A percentile compares a stretch with the other conserved stretches of the same genome.
Evolutionary conservation across 2,113 vertebrate species (phyloP).

Genomic region (Apus apus): DNA sequence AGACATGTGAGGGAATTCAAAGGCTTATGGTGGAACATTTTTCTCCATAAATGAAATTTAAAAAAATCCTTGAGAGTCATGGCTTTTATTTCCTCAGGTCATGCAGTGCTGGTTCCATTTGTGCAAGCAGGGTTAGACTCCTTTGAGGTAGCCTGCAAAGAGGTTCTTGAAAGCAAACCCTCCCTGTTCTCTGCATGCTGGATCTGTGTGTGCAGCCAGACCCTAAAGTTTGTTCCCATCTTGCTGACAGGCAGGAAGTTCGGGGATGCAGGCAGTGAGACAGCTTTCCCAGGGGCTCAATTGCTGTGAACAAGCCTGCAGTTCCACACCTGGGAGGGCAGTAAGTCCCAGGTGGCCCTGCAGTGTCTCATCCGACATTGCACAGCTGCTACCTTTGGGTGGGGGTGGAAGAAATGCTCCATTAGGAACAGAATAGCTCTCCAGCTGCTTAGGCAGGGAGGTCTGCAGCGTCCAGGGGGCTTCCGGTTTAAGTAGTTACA

Average conservation of each 20-base stretch:
- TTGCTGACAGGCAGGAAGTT: constrained; percentile 43
- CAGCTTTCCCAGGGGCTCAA: background rate
- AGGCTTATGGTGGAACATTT: background rate
- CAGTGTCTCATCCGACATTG: background rate
- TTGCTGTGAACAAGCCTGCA: background rate
- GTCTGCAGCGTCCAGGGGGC: constrained; percentile 27
- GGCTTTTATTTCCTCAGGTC: background rate
- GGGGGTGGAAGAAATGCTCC: background rate
- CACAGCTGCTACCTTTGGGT: constrained; percentile 27
- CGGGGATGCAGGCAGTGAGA: background rate
- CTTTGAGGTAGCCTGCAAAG: background rate
- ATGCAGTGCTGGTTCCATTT: background rate
- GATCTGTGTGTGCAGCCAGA: background rate
- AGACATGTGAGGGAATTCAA: background rate
- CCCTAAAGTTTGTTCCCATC: background rate
- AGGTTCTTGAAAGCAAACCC: background rate
- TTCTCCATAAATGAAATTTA: background rate
- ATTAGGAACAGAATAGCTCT: background rate
- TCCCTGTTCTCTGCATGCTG: fast-evolving
- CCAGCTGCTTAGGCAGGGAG: constrained; percentile 40
- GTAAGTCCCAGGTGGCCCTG: background rate
- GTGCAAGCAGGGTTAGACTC: background rate
- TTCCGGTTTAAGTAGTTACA: constrained; percentile 47
- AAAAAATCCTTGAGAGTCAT: background rate
- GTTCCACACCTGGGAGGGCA: constrained; percentile 53